A percentile compares a stretch with the other conserved stretches of the same genome.
Conservation (phyloP, 1,140 invertebrate species). For the Batillaria attramentaria region DNA sequence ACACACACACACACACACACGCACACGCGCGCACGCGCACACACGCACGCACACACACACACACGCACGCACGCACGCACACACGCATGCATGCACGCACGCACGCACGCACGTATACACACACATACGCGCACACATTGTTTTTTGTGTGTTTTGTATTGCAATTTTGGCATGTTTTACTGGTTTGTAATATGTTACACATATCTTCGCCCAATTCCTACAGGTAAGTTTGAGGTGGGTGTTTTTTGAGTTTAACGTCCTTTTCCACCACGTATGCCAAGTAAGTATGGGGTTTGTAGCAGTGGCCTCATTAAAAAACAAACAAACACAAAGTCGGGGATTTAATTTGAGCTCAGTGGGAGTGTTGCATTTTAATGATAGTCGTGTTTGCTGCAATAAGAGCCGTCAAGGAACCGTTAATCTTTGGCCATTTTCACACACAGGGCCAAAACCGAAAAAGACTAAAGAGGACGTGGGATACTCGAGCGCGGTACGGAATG, state of each 20-base stretch:
- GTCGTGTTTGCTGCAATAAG: too few species aligned
- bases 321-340: too few species aligned
- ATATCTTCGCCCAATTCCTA: background rate
- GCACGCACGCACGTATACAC: background rate
- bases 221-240: background rate
- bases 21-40: background rate
- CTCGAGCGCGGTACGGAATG: too few species aligned
- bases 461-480: too few species aligned
- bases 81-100: background rate
- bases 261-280: too few species aligned
- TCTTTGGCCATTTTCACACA: too few species aligned
- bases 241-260: background rate
- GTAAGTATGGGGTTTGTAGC: too few species aligned
- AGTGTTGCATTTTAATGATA: too few species aligned
- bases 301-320: too few species aligned
- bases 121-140: background rate
- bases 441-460: too few species aligned
- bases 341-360: too few species aligned
- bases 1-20: constrained; percentile 10
- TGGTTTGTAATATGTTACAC: background rate
- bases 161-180: background rate
- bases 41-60: constrained; percentile 10
- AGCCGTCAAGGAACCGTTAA: too few species aligned
- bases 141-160: background rate
- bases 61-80: constrained; percentile 8